Base-by-base conservation (phyloP, 2,113 vertebrate genomes). In the Pandion haliaetus region DNA sequence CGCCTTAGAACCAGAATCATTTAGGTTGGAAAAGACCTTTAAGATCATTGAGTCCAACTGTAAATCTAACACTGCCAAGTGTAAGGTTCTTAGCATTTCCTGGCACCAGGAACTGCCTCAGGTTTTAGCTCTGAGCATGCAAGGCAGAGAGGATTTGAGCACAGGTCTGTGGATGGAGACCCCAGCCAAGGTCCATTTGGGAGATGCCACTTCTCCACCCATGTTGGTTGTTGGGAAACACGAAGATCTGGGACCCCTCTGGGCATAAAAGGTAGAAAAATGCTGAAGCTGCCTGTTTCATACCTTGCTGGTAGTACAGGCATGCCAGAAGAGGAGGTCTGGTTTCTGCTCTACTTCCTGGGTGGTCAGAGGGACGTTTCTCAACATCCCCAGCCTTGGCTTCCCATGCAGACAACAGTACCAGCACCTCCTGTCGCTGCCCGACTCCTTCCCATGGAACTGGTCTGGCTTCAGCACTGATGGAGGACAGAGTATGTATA, bases 361-460 rank as follows among this genome's bases (percentile, higher is more conserved):
- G 17, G 12, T 31, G 12, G 21, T 18, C 29, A 49, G 47, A 47
- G n/a, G 21, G 6, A 47, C 1, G 1, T 21, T 62, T 24, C 15
- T 42, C 55, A n/a, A 7, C 6, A 1, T 8, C 25, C 14, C 2
- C 45, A 47, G n/a, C 29, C 25, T 23, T 32, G 57, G 26, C 18
- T 49, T 12, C 10, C 49, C 14, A 29, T 1, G 3, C 36, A 34
- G 34, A 11, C 0, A 4, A 9, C 4, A 5, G 38, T 57, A 69
- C 45, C 61, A 47, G 14, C 45, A 45, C 29, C 23, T 72, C 44
- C 57, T 5, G 3, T 10, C 25, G 6, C 16, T 47, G 12, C 11
- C 29, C 4, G 3, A 8, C 44, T 59, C 36, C 38, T 67, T 44
- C 45, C 19, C 5, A 0, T 9, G 29, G 40, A 31, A 6, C 19